Evolutionary conservation across 2,113 vertebrate genomes (phyloP).

Genomic region (Ancistrus triradiatus): DNA sequence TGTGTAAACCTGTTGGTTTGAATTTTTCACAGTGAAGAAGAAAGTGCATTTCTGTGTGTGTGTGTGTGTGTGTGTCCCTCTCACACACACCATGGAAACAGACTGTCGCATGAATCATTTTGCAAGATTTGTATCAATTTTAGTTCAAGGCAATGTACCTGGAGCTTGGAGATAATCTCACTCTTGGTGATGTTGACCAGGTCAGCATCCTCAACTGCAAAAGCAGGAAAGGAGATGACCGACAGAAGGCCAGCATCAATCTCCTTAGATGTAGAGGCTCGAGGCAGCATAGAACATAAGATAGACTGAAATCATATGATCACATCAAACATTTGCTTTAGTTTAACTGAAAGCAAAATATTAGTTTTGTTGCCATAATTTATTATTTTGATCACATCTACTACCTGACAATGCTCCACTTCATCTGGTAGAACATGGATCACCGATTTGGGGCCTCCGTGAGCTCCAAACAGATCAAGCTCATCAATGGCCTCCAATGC

Average conservation of each 20-base stretch:
- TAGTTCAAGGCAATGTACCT: constrained; percentile 76
- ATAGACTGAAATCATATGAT: constrained; percentile 77
- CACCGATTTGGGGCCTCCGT: constrained; percentile 91
- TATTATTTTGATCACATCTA: too few species aligned
- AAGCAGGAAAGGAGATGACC: constrained; percentile 94
- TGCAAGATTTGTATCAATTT: too few species aligned
- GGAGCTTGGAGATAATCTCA: constrained; percentile 92
- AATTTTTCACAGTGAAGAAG: too few species aligned
- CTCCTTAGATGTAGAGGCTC: constrained; percentile 95
- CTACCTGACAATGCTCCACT: constrained; percentile 96
- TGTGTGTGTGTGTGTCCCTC: too few species aligned
- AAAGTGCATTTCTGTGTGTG: too few species aligned
- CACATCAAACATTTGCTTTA: too few species aligned
- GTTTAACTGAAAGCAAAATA: too few species aligned
- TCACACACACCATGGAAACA: too few species aligned
- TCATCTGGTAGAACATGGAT: constrained; percentile 97
- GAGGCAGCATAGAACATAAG: constrained; percentile 94
- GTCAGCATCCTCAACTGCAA: constrained; percentile 91
- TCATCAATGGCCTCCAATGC: constrained; percentile 97
- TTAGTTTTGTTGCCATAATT: too few species aligned
- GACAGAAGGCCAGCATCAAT: constrained; percentile 95
- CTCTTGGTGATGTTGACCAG: constrained; percentile 91
- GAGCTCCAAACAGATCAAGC: constrained; percentile 92
- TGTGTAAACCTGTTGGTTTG: too few species aligned
- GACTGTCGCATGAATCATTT: too few species aligned